phyloP scores from a whole-genome alignment of 2,888 invertebrate genomes.

The Chymomyza procnemis region DNA sequence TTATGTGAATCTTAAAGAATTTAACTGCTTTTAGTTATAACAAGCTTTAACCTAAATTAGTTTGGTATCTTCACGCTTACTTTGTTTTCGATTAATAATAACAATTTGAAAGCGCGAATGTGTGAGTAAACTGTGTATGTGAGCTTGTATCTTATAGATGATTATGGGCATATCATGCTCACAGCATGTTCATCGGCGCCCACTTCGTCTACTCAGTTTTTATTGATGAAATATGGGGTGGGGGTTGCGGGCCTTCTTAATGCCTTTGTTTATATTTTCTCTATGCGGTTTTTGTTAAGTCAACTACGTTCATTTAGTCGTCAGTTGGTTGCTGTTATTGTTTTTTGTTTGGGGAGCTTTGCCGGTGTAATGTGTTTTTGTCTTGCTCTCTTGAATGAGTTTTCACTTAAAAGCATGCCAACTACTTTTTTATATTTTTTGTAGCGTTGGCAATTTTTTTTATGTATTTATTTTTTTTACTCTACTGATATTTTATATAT shows the following conservation, averaged over 20 bases:
- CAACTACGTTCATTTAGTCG: conserved; percentile 61
- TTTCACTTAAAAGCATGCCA: conserved; percentile 60
- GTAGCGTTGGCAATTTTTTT: conserved; percentile 6
- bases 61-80: neutral
- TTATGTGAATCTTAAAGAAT: neutral
- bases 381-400: conserved; percentile 59
- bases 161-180: conserved; percentile 22
- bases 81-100: neutral
- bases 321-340: conserved; percentile 35
- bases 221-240: neutral
- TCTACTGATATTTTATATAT: neutral
- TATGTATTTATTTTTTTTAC: conserved; percentile 5
- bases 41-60: neutral
- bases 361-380: neutral
- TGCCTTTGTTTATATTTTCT: conserved; percentile 61
- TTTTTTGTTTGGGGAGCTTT: neutral
- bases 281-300: conserved; percentile 56
- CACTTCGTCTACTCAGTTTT: neutral
- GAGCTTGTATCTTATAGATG: neutral
- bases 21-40: neutral
- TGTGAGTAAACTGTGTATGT: neutral
- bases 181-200: conserved; percentile 7
- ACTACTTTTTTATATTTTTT: conserved; percentile 12
- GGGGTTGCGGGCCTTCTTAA: neutral
- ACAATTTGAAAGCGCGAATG: neutral